Conservation (phyloP, 2,797 vertebrate genomes). For the Anomalospiza imberbis region DNA sequence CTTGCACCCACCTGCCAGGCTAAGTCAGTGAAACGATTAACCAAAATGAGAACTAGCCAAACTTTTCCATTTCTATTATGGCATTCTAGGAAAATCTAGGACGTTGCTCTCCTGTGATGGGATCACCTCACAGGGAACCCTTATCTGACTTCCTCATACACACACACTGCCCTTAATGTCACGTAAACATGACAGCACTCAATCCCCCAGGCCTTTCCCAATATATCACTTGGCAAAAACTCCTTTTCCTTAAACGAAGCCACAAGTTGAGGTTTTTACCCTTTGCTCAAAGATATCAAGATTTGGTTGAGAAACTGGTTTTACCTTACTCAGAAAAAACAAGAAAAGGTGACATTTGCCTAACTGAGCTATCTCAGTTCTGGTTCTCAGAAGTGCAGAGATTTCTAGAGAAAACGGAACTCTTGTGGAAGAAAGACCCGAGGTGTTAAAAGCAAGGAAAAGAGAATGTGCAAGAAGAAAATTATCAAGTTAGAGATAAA, state of each 20-base stretch:
- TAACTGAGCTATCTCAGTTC: not conserved
- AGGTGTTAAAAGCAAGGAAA: not conserved
- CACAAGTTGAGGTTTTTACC: not conserved
- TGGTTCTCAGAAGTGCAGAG: not conserved
- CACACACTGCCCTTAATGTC: not conserved
- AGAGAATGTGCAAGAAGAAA: not conserved
- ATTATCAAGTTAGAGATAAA: not conserved
- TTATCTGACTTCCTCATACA: not conserved
- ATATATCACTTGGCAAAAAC: not conserved
- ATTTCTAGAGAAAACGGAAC: not conserved
- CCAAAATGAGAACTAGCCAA: not conserved
- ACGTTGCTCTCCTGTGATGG: not conserved
- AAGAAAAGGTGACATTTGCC: not conserved
- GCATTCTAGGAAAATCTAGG: not conserved
- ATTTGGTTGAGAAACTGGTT: not conserved
- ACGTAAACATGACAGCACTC: not conserved
- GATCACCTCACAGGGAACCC: not conserved
- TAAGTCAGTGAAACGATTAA: conserved; percentile 10
- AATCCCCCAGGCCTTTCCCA: not conserved
- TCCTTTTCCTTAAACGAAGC: not conserved
- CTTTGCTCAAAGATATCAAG: not conserved
- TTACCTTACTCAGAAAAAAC: not conserved
- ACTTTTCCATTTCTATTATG: conserved; percentile 5
- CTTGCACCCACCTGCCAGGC: not conserved
- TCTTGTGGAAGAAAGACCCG: not conserved